Percentiles rank a stretch among this genome's conserved stretches.
Evolutionary conservation across 2,797 vertebrate genomes (phyloP).

Genomic region (Acanthopagrus latus): DNA sequence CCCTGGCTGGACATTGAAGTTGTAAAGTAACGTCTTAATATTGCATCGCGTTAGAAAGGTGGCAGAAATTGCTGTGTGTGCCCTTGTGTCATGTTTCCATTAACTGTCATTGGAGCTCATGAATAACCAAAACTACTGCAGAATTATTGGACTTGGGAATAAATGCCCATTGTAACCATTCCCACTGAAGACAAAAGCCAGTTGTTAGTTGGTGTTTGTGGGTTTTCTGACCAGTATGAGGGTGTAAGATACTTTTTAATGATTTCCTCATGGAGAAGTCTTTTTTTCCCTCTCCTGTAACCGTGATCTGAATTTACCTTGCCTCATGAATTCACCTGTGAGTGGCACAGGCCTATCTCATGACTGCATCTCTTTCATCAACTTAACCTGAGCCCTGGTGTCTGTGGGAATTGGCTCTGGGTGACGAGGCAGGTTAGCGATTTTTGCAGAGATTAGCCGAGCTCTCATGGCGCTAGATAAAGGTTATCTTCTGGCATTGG

Average conservation of each 20-base stretch:
- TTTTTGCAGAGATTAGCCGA: slow-evolving; percentile 59
- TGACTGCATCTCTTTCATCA: slow-evolving; percentile 45
- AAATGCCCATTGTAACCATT: no score
- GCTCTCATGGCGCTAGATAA: slow-evolving; percentile 60
- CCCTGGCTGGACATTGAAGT: no score
- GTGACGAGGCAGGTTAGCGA: slow-evolving; percentile 54
- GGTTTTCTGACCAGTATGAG: no score
- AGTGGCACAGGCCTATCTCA: slow-evolving; percentile 30
- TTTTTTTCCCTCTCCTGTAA: not conserved
- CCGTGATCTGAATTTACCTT: slow-evolving; percentile 14
- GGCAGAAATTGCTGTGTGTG: no score
- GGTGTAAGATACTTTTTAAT: not conserved
- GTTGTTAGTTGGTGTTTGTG: no score
- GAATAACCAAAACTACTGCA: no score
- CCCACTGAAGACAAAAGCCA: no score
- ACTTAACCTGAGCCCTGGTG: slow-evolving; percentile 47
- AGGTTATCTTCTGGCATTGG: slow-evolving; percentile 68
- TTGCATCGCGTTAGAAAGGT: no score
- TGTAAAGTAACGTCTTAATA: no score
- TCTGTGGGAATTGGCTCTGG: slow-evolving; percentile 51
- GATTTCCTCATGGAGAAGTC: not conserved
- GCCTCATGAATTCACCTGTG: slow-evolving; percentile 15
- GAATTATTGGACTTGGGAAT: no score
- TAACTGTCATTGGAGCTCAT: no score
- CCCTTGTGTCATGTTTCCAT: no score